Evolutionary conservation across 92 coral and sea anemone species (phyloP), one percentile per base, ranked within the genome.

Genomic region (Plumapathes pennacea): DNA sequence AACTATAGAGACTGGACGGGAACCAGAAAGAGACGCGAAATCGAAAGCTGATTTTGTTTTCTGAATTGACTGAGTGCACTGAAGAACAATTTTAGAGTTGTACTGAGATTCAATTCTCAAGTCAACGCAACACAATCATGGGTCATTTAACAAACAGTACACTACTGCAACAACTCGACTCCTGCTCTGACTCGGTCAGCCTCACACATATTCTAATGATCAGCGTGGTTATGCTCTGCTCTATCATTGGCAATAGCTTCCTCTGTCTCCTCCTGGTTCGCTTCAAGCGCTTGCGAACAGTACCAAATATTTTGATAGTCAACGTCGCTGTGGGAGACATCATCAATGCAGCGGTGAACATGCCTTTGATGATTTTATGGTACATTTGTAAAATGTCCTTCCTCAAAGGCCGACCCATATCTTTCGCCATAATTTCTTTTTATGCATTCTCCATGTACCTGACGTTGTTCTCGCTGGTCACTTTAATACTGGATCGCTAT

Each of bases 301-400:
- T 87, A 10, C 82, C 95, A 0, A 87, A 87, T 70, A 77, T 87
- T 46, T 51, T 87, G 32, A 80, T 87, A 15, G 90, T 57, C 0
- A 83, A 87, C 74, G 60, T 87, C 18, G 82, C 95, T 25, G 67
- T 79, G 28, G 57, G 83, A 26, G 95, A 87, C 61, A 63, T 78
- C 50, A 44, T 87, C 34, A 87, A 87, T 33, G 86, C 95, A 1
- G 10, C 72, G 26, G 56, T 61, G 2, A 87, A 87, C 60, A 87
- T 87, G 95, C 83, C 95, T 3, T 60, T 87, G 10, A 59, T 87
- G 61, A 61, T 87, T 15, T 37, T 78, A 54, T 87, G 95, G 95
- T 87, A 87, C 46, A 64, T 71, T 10, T 87, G 95, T 41, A 77
- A 61, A 34, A 77, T 70, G n/a, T 47, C 59, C 1, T 60, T 38